Base-by-base conservation (phyloP, 1,140 invertebrate genomes). In the Mya arenaria region DNA sequence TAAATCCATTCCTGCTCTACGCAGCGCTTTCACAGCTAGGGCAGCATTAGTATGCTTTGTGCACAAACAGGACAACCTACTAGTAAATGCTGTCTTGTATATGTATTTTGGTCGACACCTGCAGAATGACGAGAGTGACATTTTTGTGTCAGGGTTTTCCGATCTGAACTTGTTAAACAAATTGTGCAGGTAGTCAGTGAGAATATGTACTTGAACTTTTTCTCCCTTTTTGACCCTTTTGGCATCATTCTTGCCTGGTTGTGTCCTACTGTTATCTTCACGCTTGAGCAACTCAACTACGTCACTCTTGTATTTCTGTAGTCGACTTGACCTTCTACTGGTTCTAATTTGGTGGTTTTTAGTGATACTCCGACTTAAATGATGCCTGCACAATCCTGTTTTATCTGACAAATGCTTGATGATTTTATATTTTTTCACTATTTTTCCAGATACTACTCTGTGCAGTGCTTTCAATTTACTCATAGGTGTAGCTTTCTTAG, bases 261-360 rank as follows among this genome's bases (percentile, higher is more conserved):
- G 66, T 19, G n/a, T 56, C 44, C 48, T 71, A 37, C 77, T 80
- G 48, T 80, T 80, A n/a, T 80, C 77, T 44, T 80, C 77, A n/a
- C 75, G 66, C n/a, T 30, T 56, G 32, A 79, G 15, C n/a, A 77
- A 63, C 17, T 30, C 8, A 19, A 23, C 36, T 4, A 79, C 75
- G 25, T 23, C 39, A 15, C 30, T 69, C 13, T 41, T 6, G 32
- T 62, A 39, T 34, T 32, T 44, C 44, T 41, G 66, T 3, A 79
- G 62, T 66, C 55, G 28, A 36, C 75, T 66, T 23, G 19, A n/a
- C 44, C 75, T 19, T 41, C 10, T 34, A 25, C 25, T 8, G 30
- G 66, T 66, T 30, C 5, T 32, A 68, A 55, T 52, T 30, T 79
- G 25, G 23, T 65, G 30, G 23, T n/a, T 48, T 56, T 79, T 79